These are phyloP conservation scores for Micoletzkya japonica DNA, from an alignment of 2,888 invertebrate species.

Conservation along the genomic window DNA sequence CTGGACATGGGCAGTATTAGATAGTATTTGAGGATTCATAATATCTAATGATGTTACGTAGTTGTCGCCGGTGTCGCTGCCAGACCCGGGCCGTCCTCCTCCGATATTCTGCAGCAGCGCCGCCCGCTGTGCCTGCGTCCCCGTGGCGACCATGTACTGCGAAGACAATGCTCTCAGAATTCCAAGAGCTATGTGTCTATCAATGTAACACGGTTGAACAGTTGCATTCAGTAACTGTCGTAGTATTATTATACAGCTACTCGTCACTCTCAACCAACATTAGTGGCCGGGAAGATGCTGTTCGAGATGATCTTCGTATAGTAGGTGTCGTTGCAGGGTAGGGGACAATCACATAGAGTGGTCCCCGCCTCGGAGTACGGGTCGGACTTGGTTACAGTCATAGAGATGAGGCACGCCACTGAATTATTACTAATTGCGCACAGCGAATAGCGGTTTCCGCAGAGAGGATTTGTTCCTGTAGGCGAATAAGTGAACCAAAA, in stretches of 20 bases:
- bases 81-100: conserved; percentile 8
- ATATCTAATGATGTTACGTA: not conserved
- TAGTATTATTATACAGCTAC: no score
- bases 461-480: no score
- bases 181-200: no score
- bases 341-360: not conserved
- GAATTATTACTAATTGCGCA: no score
- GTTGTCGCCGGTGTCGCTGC: not conserved
- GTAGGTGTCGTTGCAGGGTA: not conserved
- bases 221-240: no score
- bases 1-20: no score
- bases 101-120: not conserved
- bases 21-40: no score
- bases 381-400: not conserved
- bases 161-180: not conserved
- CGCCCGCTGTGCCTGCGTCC: conserved; percentile 4
- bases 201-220: no score
- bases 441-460: no score
- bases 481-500: no score
- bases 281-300: conserved; percentile 5
- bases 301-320: conserved; percentile 11
- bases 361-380: not conserved
- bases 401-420: conserved; percentile 20
- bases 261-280: no score
- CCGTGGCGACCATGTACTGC: conserved; percentile 22